Evolutionary conservation across 30 jellyfish, hydroid and myxozoan species (phyloP), one percentile per base, ranked within the genome.

Genomic region (Aurelia coerulea): DNA sequence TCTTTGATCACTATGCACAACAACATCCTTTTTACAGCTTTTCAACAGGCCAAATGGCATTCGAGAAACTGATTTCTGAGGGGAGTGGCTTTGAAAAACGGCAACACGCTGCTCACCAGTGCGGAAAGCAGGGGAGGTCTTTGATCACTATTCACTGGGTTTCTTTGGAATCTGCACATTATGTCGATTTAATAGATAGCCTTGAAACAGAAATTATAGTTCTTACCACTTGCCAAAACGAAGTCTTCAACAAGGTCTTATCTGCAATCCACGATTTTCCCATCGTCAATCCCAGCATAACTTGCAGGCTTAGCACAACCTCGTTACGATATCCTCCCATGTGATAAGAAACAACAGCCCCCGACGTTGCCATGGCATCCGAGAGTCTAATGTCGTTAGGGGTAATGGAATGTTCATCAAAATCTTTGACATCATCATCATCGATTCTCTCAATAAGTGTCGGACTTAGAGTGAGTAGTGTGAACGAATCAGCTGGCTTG

Each of bases 301-400:
- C 70, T 71, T 88, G 96, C 83, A 78, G 50, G 59, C 91, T 78
- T 18, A 79, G 78, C 39, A 73, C 88, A 1, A 89, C 81, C 59
- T 88, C 91, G 78, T 79, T 76, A 18, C 32, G 9, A 59, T 78
- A 88, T 31, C 64, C 85, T 1, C 96, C 96, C 96, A 88, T 88
- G 68, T 78, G 84, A n/a, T 71, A 58, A 12, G 96, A 68, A 2
- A 88, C 88, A 58, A 78, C 96, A 17, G 96, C 96, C 11, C 91
- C 96, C 7, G 96, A 88, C 34, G 96, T 88, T 46, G 96, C 96
- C 96, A 88, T 88, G 67, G 96, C 96, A 73, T 88, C 96, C 12
- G 96, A 88, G 34, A 88, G 73, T 56, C 78, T 58, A 11, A 88
- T 63, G 78, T 88, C 96, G 8, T 66, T 46, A 4, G 96, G 96